Evolutionary conservation across 1,140 invertebrate genomes (phyloP).

Genomic region (Phthorimaea operculella): DNA sequence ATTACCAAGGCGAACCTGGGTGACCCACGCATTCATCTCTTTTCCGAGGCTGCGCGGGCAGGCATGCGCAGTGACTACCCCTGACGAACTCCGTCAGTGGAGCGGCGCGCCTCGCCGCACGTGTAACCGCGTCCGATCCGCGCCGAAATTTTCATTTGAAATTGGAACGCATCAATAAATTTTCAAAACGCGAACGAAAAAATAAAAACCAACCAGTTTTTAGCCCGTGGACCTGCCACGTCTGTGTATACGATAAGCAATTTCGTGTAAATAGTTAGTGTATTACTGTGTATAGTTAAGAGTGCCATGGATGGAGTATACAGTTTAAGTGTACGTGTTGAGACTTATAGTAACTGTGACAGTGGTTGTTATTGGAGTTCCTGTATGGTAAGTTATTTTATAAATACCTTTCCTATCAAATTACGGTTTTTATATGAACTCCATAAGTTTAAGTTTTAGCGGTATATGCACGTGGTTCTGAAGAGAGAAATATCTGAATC

Average conservation of each 20-base stretch:
- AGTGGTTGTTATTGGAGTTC: conserved; percentile 24
- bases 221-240: not conserved
- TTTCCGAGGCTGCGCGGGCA: conserved; percentile 45
- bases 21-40: conserved; percentile 25
- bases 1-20: not conserved
- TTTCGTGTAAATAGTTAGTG: conserved; percentile 17
- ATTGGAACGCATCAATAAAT: conserved; percentile 12
- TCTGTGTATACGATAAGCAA: conserved; percentile 4
- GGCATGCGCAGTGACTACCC: conserved; percentile 45
- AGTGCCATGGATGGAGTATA: conserved; percentile 18
- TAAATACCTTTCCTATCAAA: no score
- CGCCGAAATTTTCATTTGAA: conserved; percentile 16
- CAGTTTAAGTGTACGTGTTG: conserved; percentile 18
- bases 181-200: conserved; percentile 1
- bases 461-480: no score
- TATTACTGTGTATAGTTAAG: conserved; percentile 13
- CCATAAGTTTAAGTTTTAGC: not conserved
- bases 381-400: conserved; percentile 19
- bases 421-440: not conserved
- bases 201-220: not conserved
- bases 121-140: conserved; percentile 27
- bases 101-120: conserved; percentile 39
- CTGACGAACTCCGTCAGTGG: conserved; percentile 45
- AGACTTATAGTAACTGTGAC: conserved; percentile 20
- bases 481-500: no score